phyloP scores from a whole-genome alignment of 2,797 vertebrate genomes.

The Pteronotus mesoamericanus region DNA sequence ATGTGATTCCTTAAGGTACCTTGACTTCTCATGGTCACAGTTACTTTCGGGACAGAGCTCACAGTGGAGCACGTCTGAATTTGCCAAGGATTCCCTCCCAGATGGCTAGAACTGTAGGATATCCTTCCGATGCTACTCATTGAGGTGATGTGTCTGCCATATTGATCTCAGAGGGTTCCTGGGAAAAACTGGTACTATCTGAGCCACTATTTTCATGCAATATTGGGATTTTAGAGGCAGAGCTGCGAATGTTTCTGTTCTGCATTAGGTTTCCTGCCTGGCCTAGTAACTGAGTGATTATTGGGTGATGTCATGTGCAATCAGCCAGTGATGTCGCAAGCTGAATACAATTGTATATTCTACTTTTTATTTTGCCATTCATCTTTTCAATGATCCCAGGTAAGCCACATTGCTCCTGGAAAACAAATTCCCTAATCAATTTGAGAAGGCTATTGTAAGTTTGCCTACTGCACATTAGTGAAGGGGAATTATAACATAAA shows the following conservation, averaged over 20 bases:
- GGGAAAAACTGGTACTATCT: background rate
- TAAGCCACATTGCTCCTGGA: background rate
- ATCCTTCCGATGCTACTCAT: background rate
- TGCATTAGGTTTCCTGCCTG: background rate
- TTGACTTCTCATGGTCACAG: background rate
- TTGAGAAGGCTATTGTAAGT: constrained; percentile 14
- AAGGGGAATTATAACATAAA: constrained; percentile 46
- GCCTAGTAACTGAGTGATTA: background rate
- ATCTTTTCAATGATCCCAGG: constrained; percentile 19
- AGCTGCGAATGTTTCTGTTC: background rate
- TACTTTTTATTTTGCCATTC: background rate
- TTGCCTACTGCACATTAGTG: background rate
- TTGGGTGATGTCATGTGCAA: background rate
- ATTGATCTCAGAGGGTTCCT: background rate
- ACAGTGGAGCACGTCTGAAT: background rate
- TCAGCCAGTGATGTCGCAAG: background rate
- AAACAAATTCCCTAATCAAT: constrained; percentile 21
- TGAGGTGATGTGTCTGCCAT: background rate
- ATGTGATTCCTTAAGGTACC: too few species aligned
- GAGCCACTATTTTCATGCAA: background rate
- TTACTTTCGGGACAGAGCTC: background rate
- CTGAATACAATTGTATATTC: background rate
- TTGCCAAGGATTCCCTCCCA: background rate
- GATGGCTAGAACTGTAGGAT: background rate
- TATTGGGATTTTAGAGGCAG: background rate